Base-by-base conservation (phyloP, 2,797 vertebrate genomes). In the Platalea minor region DNA sequence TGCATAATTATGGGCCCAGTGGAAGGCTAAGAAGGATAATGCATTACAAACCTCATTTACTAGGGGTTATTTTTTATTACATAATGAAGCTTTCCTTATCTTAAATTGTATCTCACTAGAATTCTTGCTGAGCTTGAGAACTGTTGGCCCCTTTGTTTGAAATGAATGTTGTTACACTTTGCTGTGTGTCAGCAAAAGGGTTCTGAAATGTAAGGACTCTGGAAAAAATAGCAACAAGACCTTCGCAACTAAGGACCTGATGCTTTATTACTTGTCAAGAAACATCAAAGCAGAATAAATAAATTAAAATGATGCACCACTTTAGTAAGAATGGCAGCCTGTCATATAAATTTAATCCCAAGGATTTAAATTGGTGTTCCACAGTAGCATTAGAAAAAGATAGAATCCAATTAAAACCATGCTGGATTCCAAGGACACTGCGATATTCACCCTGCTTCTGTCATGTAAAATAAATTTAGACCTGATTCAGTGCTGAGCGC, bases 401-500 rank as follows among this genome's bases (percentile, higher is more conserved):
- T 5, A 89, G 91, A 95, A 96, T 96, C 93, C 95, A 97, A 88
- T 97, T 95, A 95, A 93, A 96, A 96, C 75, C 85, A 88, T 65
- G 78, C 83, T 89, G 61, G 72, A 96, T 88, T 91, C 87, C 88
- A 96, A 95, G 90, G 89, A 85, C 61, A 85, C 95, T 88, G 94
- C 17, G 11, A 92, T 82, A 92, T 88, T 94, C 84, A 83, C 91
- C 96, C 60, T 95, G 70, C 85, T 85, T 96, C 78, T 96, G 89
- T 92, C 69, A 80, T 46, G 61, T 92, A 96, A 97, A 97, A 92
- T 85, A 95, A 91, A 95, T 91, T 79, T 63, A 87, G 88, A 84
- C 26, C 61, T 17, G 37, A 77, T 85, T 94, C 76, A 82, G 43
- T 95, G 75, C 64, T 33, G 93, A 95, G 84, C 76, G 46, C 51